These are phyloP conservation scores for Onychomys torridus DNA, from an alignment of 2,797 vertebrate genomes.

Conservation along the genomic window DNA sequence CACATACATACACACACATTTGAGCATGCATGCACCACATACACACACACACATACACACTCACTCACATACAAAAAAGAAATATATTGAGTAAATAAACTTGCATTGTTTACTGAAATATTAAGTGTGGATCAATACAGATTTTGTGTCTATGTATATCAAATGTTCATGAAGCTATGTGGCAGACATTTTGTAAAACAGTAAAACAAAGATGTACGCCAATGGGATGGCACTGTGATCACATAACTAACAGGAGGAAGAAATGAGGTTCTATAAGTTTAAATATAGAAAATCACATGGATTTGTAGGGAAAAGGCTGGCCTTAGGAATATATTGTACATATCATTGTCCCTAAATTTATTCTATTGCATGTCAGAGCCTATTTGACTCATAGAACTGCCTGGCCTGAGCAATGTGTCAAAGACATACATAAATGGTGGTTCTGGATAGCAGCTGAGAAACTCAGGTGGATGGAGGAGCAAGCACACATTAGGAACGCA, in stretches of 20 bases:
- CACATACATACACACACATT: neutral
- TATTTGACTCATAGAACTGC: neutral
- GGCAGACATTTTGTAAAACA: neutral
- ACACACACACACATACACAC: neutral
- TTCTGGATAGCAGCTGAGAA: neutral
- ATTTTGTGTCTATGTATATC: neutral
- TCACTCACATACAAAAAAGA: neutral
- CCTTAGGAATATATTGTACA: neutral
- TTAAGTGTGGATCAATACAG: neutral
- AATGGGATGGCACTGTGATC: neutral
- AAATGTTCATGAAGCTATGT: no score
- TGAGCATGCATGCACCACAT: neutral
- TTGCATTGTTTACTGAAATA: neutral
- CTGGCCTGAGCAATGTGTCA: neutral
- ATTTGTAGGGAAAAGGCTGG: neutral
- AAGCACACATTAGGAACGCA: conserved; percentile 7
- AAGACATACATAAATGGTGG: conserved; percentile 22
- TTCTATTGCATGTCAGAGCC: neutral
- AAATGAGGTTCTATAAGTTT: neutral
- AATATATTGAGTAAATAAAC: neutral
- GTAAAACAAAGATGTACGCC: neutral
- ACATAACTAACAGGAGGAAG: neutral
- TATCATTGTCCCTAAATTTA: neutral
- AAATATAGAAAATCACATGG: neutral
- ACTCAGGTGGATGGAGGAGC: neutral